Percentiles rank a stretch among this genome's conserved stretches.
Evolutionary conservation across 2,797 vertebrate genomes (phyloP).

Genomic region (Poecilia gillii): DNA sequence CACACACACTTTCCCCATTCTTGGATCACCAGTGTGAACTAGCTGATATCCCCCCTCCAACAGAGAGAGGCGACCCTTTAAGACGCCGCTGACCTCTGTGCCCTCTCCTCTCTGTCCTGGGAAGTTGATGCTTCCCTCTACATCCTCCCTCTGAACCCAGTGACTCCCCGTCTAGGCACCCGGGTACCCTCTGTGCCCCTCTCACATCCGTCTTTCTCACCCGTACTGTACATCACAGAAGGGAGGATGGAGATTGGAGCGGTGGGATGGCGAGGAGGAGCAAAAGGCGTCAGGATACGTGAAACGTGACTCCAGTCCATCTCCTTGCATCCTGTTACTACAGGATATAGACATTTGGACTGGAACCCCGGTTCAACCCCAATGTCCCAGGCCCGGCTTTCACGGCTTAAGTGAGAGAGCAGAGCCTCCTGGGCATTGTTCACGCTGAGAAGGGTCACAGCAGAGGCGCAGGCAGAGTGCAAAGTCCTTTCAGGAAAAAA

Average conservation of each 20-base stretch:
- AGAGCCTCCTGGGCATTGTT: constrained; percentile 75
- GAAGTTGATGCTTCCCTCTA: constrained; percentile 27
- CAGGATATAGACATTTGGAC: constrained; percentile 79
- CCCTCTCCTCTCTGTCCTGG: constrained; percentile 25
- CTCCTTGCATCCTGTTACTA: constrained; percentile 80
- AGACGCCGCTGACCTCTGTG: constrained; percentile 43
- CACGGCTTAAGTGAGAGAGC: constrained; percentile 58
- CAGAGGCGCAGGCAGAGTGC: constrained; percentile 65
- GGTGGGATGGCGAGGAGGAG: constrained; percentile 22
- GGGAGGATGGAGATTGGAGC: constrained; percentile 13
- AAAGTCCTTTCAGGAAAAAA: constrained; percentile 81
- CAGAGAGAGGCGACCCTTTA: constrained; percentile 42
- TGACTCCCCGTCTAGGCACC: constrained; percentile 12
- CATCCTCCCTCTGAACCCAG: constrained; percentile 15
- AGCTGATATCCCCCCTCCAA: constrained; percentile 50
- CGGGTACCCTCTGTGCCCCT: constrained; percentile 39
- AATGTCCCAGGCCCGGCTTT: constrained; percentile 66
- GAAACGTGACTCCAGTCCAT: constrained; percentile 78
- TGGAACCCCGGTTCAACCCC: constrained; percentile 64
- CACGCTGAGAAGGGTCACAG: constrained; percentile 61
- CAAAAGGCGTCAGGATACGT: constrained; percentile 67
- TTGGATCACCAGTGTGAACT: constrained; percentile 60
- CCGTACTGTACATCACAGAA: constrained; percentile 13
- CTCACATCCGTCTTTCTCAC: constrained; percentile 21
- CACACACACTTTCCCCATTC: constrained; percentile 33